Evolutionary conservation across 2,888 invertebrate genomes (phyloP), one percentile per base, ranked within the genome.

Genomic region (Drosophila tanythrix): DNA sequence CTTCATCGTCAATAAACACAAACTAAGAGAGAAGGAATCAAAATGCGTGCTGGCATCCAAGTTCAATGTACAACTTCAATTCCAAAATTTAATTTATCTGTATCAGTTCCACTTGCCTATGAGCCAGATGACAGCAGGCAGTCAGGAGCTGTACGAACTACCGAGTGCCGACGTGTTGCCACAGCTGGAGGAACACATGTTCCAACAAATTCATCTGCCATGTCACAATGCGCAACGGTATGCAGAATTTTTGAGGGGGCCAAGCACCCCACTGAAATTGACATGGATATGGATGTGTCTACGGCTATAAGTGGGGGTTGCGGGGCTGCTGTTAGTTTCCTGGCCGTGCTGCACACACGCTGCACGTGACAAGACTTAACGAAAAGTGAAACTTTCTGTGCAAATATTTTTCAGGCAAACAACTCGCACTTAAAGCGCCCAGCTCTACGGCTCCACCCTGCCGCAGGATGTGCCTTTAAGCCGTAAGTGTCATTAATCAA

Each of bases 181-280:
- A 62, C 87, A 90, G 89, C 87, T 70, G 87, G 70, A 72, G 75
- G 71, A 89, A 88, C 90, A 88, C 89, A 88, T 89, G 89, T 89
- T 83, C 67, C 76, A 65, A 90, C 84, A 84, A 88, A 89, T 90
- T 90, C 89, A 90, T 90, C 87, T 90, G 73, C 76, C 90, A 80
- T 88, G 88, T 88, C 88, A 88, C 86, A 90, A 83, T 90, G 86
- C 88, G 87, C 87, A 90, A 90, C 82, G 83, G 89, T 88, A 87
- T 83, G 87, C 87, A 83, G 87, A 87, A 86, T 62, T 79, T 55
- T 59, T 52, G 5, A 33, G 57, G 50, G 50, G 27, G 11, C 15
- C 29, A 48, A 38, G 38, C 75, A 66, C 31, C 57, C 76, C 60
- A 36, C 46, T 40, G 40, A 27, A 70, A 77, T 77, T 59, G 64